Conservation (phyloP, 2,888 invertebrate genomes). For the Tetragonisca angustula region DNA sequence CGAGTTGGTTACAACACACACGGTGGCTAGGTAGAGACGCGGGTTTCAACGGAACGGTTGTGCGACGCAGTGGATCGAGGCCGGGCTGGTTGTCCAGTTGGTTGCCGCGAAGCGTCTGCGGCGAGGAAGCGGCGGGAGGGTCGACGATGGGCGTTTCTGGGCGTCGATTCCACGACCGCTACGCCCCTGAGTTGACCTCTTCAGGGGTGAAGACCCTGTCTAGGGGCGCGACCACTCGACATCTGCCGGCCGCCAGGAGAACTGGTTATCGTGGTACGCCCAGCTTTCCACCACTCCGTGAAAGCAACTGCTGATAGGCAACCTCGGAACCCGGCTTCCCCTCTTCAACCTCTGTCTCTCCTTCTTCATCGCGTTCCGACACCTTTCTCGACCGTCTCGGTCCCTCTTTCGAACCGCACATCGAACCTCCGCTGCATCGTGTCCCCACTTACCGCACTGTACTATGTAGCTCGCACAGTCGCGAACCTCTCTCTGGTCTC, state of each 20-base stretch:
- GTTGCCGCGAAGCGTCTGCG: constrained; percentile 83
- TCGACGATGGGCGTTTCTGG: constrained; percentile 70
- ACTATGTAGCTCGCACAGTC: constrained; percentile 1
- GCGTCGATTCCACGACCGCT: constrained; percentile 47
- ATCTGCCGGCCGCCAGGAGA: constrained; percentile 60
- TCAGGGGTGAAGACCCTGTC: constrained; percentile 57
- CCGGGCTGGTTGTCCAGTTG: constrained; percentile 82
- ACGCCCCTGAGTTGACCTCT: constrained; percentile 54
- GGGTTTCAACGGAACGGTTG: constrained; percentile 76
- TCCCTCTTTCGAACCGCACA: background rate
- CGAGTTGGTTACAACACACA: constrained; percentile 20
- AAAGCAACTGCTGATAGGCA: constrained; percentile 46
- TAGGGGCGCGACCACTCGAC: constrained; percentile 58
- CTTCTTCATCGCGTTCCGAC: constrained; percentile 14
- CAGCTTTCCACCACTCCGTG: constrained; percentile 31
- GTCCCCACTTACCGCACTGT: constrained; percentile 7
- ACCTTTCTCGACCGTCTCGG: constrained; percentile 3
- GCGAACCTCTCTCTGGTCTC: constrained; percentile 24
- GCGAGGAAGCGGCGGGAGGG: constrained; percentile 74
- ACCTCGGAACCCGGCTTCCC: constrained; percentile 31
- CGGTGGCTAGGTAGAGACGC: constrained; percentile 73
- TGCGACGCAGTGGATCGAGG: constrained; percentile 76
- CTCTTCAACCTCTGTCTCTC: background rate
- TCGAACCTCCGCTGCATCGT: background rate
- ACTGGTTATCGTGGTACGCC: constrained; percentile 46